Conservation (phyloP, 2,113 vertebrate genomes). For the Mus musculus region GRCm39 chr15:45264001-45264500, state of each 20-base stretch:
- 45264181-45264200: constrained; percentile 55
- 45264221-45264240: constrained; percentile 24
- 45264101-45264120: constrained; percentile 42
- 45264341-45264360: not conserved
- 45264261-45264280: constrained; percentile 9
- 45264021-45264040: constrained; percentile 55
- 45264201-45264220: constrained; percentile 40
- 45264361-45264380: not conserved
- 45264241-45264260: constrained; percentile 19
- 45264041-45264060: constrained; percentile 24
- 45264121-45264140: not conserved
- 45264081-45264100: constrained; percentile 54
- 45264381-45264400: not conserved
- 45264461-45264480: not conserved
- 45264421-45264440: not conserved
- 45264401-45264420: not conserved
- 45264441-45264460: not conserved
- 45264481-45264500: not conserved
- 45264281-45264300: not conserved
- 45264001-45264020: not conserved
- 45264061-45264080: constrained; percentile 19
- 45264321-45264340: not conserved
- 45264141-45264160: not conserved
- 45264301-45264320: constrained; percentile 47
- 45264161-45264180: not conserved